Evolutionary conservation across 2,797 vertebrate species (phyloP), one percentile per base, ranked within the genome.

Genomic region (Darevskia nairensis): DNA sequence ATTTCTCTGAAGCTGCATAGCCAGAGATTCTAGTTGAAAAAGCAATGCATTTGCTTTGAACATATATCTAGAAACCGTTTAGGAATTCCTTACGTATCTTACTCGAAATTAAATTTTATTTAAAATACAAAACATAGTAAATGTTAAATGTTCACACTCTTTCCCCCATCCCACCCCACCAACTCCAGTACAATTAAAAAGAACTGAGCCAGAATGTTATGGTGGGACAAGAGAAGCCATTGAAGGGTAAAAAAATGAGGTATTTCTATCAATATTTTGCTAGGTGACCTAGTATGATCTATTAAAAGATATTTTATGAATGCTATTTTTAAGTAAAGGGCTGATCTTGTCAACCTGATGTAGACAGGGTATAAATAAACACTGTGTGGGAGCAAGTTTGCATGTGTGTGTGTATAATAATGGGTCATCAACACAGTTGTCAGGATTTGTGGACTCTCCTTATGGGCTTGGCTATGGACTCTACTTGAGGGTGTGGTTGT

Each of bases 1-100:
- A 25, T 15, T 25, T 89, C 89, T 23, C 29, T 4, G 3, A 69
- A 90, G 39, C 88, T 86, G 82, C 87, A 55, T 89, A n/a, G 3
- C 13, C 50, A 89, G 87, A 69, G 1, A 27, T 74, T 90, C 86
- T 88, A 81, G 27, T 10, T 84, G 46, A 76, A 80, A n/a, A 64
- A 39, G 68, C 21, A 29, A 89, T 35, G n/a, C 0, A 32, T 82
- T 15, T 32, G 76, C 23, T 61, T 84, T 88, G 39, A 41, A 2
- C 4, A 55, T 50, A 50, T 50, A 13, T 55, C 50, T 55, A 55
- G 32, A 59, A 59, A 71, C 29, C 32, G 59, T 80, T 80, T 72
- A 41, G 41, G 25, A 46, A 19, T 23, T 29, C 25, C 81, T 83
- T 55, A n/a, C 2, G 0, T 39, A 89, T 3, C 15, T 39, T 80